Percentiles rank a stretch among this genome's conserved stretches.
Evolutionary conservation across 2,888 invertebrate species (phyloP).

Genomic region (Halictus ligatus): DNA sequence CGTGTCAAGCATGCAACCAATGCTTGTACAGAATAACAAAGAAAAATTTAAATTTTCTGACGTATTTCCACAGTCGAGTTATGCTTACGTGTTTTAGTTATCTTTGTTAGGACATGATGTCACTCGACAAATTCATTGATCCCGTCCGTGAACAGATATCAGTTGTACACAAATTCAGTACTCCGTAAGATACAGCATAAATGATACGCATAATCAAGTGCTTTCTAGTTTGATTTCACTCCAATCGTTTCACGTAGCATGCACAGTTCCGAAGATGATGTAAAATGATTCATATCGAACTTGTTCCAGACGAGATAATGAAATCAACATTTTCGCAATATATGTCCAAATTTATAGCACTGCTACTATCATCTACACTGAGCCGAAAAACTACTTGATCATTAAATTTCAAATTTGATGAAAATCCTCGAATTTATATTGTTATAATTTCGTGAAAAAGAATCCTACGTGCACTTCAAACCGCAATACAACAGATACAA

Average conservation of each 20-base stretch:
- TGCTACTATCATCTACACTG: not conserved
- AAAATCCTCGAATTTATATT: not conserved
- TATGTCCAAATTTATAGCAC: not conserved
- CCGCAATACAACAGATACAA: no score
- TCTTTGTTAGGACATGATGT: not conserved
- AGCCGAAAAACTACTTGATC: not conserved
- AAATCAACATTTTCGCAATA: not conserved
- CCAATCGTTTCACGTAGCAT: not conserved
- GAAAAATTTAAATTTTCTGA: slow-evolving; percentile 7
- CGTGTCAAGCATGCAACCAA: slow-evolving; percentile 31
- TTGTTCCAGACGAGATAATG: not conserved
- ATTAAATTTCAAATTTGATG: not conserved
- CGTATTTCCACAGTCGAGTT: not conserved
- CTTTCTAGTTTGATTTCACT: not conserved
- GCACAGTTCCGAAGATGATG: not conserved
- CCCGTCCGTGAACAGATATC: not conserved
- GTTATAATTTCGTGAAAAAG: not conserved
- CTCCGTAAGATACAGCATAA: not conserved
- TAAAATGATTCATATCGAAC: not conserved
- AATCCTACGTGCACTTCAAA: no score
- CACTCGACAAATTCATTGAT: not conserved
- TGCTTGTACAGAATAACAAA: not conserved
- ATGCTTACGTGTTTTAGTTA: not conserved
- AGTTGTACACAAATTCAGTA: not conserved
- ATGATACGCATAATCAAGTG: not conserved